Base-by-base conservation (phyloP, 2,888 invertebrate species). In the Hemistola chrysoprasaria region DNA sequence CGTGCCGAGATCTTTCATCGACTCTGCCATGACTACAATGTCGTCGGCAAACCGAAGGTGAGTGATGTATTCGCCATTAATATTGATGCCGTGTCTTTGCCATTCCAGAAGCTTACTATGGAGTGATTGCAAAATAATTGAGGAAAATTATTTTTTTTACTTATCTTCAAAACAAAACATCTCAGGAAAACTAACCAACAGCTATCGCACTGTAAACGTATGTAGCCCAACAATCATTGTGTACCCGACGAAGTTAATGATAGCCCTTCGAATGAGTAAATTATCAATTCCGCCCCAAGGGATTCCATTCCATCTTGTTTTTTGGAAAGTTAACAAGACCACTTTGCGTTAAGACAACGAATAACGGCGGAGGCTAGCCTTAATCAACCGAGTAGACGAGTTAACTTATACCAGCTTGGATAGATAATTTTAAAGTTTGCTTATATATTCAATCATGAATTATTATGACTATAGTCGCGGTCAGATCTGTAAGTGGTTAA, bases 281-380 rank as follows among this genome's bases (percentile, higher is more conserved):
- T 88, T 88, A 87, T 87, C 88, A 87, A 86, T 86, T 81, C 83
- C 71, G 84, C 86, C 84, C 78, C 73, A 62, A 82, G 86, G 86
- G 80, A 69, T 65, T 66, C 59, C 62, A 66, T 65, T 66, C 59
- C 62, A 66, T 66, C 72, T 71, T 73, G 76, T 83, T 84, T 86
- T 51, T 83, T 75, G 74, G 77, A 78, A 78, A 79, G 76, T 72
- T 80, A 82, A 84, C 84, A 75, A 86, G 74, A 71, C 71, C 70
- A 74, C 72, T 75, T 71, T 70, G 69, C 63, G 64, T 60, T 64
- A 58, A 66, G 63, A 51, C 34, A 34, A 37, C 38, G 22, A 49
- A 31, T 40, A 31, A 4, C 25, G 9, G n/a, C 7, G 29, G n/a
- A 36, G 28, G 8, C 36, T 36, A 20, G 11, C 8, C 27, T 4